Conservation (phyloP, 53 echinoderm and acorn worm genomes). For the Holothuria scabra region DNA sequence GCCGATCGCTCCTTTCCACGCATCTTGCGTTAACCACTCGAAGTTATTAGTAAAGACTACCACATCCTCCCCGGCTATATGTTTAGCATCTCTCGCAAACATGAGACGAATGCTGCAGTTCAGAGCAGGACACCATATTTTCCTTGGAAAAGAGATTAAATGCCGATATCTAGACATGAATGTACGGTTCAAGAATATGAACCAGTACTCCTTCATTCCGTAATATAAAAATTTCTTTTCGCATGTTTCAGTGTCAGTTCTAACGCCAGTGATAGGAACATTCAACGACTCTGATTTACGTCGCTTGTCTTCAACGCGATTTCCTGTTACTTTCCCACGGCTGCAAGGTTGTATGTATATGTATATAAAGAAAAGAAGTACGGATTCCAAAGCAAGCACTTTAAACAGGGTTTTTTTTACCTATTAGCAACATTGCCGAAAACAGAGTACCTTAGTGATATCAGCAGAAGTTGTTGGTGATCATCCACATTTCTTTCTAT, state of each 20-base stretch:
- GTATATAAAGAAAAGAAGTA: too few species aligned
- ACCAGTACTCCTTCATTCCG: not conserved
- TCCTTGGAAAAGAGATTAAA: not conserved
- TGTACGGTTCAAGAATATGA: not conserved
- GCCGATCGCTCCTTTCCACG: not conserved
- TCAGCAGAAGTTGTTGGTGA: too few species aligned
- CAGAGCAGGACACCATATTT: not conserved
- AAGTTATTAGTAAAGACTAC: not conserved
- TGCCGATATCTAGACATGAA: not conserved
- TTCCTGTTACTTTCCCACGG: too few species aligned
- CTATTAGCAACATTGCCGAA: too few species aligned
- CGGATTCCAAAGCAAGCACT: too few species aligned
- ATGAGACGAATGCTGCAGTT: not conserved
- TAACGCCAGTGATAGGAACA: too few species aligned
- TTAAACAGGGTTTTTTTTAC: too few species aligned
- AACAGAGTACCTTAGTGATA: too few species aligned
- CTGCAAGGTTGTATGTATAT: too few species aligned
- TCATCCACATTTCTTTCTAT: too few species aligned
- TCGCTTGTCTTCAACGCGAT: too few species aligned
- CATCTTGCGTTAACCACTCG: not conserved
- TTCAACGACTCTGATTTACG: too few species aligned
- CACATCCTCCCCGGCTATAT: not conserved
- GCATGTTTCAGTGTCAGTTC: not conserved
- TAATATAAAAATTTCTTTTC: not conserved
- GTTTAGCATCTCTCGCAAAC: not conserved